Evolutionary conservation across 2,113 vertebrate species (phyloP), one percentile per base, ranked within the genome.

Genomic region (Hyla sarda): DNA sequence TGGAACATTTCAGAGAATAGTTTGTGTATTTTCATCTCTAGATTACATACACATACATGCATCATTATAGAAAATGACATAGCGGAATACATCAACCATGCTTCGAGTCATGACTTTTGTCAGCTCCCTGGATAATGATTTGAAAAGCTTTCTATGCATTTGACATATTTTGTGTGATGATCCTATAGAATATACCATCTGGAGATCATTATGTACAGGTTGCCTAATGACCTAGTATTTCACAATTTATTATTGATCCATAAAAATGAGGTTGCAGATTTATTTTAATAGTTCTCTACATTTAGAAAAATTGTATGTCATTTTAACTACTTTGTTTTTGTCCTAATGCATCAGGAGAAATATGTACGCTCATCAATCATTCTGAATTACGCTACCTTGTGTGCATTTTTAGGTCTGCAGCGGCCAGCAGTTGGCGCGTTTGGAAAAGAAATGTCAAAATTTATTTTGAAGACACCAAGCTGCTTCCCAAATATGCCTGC

Each of bases 321-420:
- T n/a, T n/a, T 32, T 34, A 23, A 69, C 30, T 9, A 16, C 30
- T 32, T 69, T 34, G 30, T 69, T 21, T 56, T 37, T 21, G 25
- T 28, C 1, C 25, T 13, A 11, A n/a, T 25, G 56, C 23, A 60
- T n/a, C 25, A 1, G 10, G 9, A 60, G 8, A 5, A 9, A 23
- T 58, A n/a, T 58, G n/a, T 28, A 4, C 13, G 58, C 9, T 62
- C 25, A 62, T 25, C n/a, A 25, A 28, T 25, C 9, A 32, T 32
- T 30, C 1, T 23, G 13, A 32, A 30, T 2, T 50, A n/a, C 13
- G 19, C 28, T 65, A 12, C 21, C 12, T 25, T 47, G 58, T 56
- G 7, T 73, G 19, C 87, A 50, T 71, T 16, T 62, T 0, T 87
- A 96, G 96, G 93, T 76, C 89, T 95, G 82, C 93, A 95, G 86